Base-by-base conservation (phyloP, 2,797 vertebrate species). In the Alfaro cultratus region DNA sequence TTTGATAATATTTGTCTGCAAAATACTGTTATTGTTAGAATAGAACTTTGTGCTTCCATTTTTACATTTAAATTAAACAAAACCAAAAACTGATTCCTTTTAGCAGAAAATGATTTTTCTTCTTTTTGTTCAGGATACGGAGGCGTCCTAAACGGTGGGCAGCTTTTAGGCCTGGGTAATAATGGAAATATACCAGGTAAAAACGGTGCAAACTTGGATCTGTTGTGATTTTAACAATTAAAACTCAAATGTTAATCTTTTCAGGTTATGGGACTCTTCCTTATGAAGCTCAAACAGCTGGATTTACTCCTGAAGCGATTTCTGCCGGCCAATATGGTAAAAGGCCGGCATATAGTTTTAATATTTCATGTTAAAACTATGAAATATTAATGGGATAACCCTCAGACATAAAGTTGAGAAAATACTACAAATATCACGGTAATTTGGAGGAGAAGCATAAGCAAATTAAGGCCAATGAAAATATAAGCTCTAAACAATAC, bases 211-310 rank as follows among this genome's bases (percentile, higher is more conserved):
- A 31, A 74, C 6, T 43, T 76, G 41, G 36, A 64, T 45, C 49
- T 39, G 18, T 21, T 74, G 12, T 34, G 36, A 76, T 80, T 80
- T 5, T 0, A 23, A 64, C 6, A 29, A 47, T 2, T 15, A 13
- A 68, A 41, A 43, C 18, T 67, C 34, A 68, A 43, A 23, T 13
- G 39, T 43, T 70, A 43, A 43, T 34, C 36, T 4, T 21, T 26
- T 41, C 76, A 95, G 94, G 93, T 80, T 94, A 94, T 84, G 92
- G 90, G 77, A 88, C 78, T 78, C 81, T 88, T 80, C 91, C 93
- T 45, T 87, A 89, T 86, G 90, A 91, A 81, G 79, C 82, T 81
- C 92, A 94, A 60, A 83, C 87, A 60, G 89, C 81, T 76, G 86
- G 75, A 68, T 82, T 91, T 62, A 71, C 39, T 15, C 85, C 87